Evolutionary conservation across 1,140 invertebrate genomes (phyloP).

Genomic region (Amphibalanus amphitrite): DNA sequence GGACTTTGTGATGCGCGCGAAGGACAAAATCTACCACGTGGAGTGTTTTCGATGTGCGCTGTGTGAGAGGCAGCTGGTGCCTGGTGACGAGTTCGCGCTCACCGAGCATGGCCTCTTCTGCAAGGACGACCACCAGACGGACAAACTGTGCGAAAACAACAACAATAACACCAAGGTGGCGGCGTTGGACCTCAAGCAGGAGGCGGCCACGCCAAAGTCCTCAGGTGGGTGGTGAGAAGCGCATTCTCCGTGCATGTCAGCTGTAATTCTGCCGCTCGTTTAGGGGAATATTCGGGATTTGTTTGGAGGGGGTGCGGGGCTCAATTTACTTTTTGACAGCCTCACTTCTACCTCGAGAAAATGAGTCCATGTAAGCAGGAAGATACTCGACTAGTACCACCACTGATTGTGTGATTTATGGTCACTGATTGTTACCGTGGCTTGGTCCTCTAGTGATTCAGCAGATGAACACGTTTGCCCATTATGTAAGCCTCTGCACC

Average conservation of each 20-base stretch:
- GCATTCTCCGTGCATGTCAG: no score
- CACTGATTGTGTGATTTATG: no score
- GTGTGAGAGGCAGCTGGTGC: conserved; percentile 73
- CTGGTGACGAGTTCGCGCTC: conserved; percentile 92
- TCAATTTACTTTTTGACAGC: no score
- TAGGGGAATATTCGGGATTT: neutral
- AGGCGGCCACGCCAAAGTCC: conserved; percentile 14
- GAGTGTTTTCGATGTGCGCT: conserved; percentile 90
- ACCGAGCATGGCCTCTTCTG: conserved; percentile 91
- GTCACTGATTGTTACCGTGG: no score
- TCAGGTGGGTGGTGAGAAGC: conserved; percentile 10
- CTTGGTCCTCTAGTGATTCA: no score
- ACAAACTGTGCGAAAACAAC: conserved; percentile 15
- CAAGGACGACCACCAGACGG: conserved; percentile 78
- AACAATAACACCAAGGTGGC: conserved; percentile 16
- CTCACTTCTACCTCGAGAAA: no score
- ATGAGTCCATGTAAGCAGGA: no score
- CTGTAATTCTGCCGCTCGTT: no score
- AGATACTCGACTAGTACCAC: no score
- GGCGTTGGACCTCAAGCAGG: neutral
- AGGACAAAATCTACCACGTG: conserved; percentile 93
- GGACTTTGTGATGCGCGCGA: conserved; percentile 95
- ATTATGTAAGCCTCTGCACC: no score
- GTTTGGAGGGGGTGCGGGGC: neutral
- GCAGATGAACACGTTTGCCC: no score